phyloP scores from a whole-genome alignment of 2,113 vertebrate genomes.

The Paracanthobrama guichenoti region DNA sequence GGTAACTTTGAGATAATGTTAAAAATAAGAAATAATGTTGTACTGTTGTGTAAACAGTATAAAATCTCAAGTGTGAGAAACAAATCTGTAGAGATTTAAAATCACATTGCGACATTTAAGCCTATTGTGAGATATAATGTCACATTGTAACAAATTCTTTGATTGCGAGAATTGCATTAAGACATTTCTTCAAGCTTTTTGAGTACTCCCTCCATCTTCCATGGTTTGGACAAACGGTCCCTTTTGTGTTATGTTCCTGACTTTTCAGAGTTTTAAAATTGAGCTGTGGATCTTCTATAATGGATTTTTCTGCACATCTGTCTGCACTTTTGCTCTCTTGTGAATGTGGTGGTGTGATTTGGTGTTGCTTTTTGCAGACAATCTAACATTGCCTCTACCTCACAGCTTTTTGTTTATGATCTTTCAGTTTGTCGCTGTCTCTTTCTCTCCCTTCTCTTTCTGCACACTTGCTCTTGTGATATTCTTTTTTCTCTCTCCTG shows the following conservation, averaged over 20 bases:
- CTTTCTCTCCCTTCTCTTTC: slow-evolving; percentile 20
- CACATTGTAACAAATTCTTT: background rate
- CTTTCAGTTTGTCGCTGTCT: slow-evolving; percentile 25
- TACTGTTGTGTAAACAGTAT: too few relatives aligned
- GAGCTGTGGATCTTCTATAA: background rate
- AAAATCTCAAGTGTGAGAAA: too few relatives aligned
- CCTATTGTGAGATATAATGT: too few relatives aligned
- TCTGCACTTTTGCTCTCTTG: slow-evolving; percentile 20
- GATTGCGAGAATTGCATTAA: background rate
- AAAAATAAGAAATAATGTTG: too few relatives aligned
- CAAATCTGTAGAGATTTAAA: too few relatives aligned
- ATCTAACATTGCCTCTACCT: background rate
- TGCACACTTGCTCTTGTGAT: slow-evolving; percentile 20
- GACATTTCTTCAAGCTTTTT: background rate
- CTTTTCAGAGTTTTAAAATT: background rate
- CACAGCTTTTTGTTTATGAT: background rate
- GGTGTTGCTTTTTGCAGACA: slow-evolving; percentile 25
- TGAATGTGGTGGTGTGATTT: background rate
- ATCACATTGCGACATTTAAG: too few relatives aligned
- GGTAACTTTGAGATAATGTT: too few relatives aligned
- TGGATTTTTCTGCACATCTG: slow-evolving; percentile 2
- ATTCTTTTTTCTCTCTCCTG: background rate
- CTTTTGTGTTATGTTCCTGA: background rate
- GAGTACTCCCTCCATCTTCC: background rate
- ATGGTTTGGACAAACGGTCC: background rate